These are phyloP conservation scores for Drosophila kepulauana DNA, from an alignment of 1,140 invertebrate genomes.

Conservation along the genomic window DNA sequence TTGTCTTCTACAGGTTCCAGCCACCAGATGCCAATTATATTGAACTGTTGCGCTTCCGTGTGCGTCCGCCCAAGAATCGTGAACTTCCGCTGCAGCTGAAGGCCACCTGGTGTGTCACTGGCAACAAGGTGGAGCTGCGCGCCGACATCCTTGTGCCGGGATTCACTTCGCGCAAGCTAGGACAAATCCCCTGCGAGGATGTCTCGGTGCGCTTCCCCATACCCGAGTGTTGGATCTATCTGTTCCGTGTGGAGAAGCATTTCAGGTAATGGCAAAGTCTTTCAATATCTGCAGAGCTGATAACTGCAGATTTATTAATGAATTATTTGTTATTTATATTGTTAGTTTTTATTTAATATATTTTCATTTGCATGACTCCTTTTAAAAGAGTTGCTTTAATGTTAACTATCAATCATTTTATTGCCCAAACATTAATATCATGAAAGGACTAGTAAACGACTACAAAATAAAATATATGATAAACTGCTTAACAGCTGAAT, in stretches of 20 bases:
- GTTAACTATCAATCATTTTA: no score
- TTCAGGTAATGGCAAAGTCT: constrained; percentile 89
- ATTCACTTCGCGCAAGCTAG: constrained; percentile 96
- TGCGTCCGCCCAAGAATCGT: constrained; percentile 97
- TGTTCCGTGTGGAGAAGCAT: constrained; percentile 99
- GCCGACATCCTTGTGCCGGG: constrained; percentile 98
- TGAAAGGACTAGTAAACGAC: no score
- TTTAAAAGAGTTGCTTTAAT: no score
- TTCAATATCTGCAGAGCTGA: no score
- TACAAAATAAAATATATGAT: no score
- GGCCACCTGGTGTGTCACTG: constrained; percentile 93
- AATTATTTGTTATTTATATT: no score
- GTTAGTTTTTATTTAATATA: no score
- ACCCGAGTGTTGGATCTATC: constrained; percentile 99
- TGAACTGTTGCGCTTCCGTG: constrained; percentile 98
- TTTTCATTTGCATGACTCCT: no score
- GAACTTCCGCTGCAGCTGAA: constrained; percentile 98
- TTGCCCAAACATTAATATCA: no score
- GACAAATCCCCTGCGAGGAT: constrained; percentile 98
- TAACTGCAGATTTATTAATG: no score
- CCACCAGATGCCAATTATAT: constrained; percentile 99
- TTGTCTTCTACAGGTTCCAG: constrained; percentile 90
- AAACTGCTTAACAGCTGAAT: no score
- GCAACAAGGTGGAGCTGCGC: constrained; percentile 95
- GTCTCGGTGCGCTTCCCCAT: constrained; percentile 98